Evolutionary conservation across 2,113 vertebrate genomes (phyloP).

Genomic region (Rhodinocichla rosea): DNA sequence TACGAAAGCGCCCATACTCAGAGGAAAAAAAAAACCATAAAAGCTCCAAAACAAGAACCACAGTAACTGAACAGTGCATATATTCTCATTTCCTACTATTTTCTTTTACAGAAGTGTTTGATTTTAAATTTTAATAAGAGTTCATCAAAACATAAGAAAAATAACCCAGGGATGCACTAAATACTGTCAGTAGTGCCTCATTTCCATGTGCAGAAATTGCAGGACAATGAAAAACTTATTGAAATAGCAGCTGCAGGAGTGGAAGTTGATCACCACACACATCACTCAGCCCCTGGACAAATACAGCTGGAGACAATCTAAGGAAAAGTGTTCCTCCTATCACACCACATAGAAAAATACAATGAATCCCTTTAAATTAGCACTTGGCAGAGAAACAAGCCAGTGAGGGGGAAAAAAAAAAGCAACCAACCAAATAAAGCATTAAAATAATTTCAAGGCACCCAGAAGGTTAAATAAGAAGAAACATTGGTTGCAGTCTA

Average conservation of each 20-base stretch:
- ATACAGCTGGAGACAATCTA: constrained; percentile 29
- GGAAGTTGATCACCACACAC: not conserved
- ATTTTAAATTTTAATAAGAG: not conserved
- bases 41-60: not conserved
- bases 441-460: not conserved
- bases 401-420: not conserved
- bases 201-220: not conserved
- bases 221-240: not conserved
- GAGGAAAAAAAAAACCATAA: not conserved
- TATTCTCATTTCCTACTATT: not conserved
- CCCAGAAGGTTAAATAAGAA: not conserved
- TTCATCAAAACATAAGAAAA: not conserved
- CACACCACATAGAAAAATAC: constrained; percentile 7
- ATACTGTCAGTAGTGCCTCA: not conserved
- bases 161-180: not conserved
- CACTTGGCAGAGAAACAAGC: constrained; percentile 1
- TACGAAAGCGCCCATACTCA: not conserved
- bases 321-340: not conserved
- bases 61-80: not conserved
- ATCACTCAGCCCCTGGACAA: not conserved
- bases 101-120: not conserved
- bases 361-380: constrained; percentile 11
- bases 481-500: not conserved
- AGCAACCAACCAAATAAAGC: not conserved
- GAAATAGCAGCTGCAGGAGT: not conserved